Conservation (phyloP, 2,797 vertebrate genomes). For the Leptodactylus fallax region DNA sequence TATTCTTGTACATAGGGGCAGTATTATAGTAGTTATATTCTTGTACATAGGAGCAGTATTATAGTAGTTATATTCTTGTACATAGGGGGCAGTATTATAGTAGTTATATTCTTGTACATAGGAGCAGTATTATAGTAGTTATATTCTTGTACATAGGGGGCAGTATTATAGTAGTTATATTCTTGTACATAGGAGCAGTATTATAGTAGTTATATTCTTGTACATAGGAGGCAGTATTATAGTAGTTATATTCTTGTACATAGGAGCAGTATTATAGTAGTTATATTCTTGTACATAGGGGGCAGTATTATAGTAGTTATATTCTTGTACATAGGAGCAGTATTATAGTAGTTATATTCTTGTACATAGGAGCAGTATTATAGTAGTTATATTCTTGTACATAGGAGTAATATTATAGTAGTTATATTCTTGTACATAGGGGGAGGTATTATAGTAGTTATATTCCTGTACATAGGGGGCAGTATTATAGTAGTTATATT, state of each 20-base stretch:
- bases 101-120: constrained; percentile 9
- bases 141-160: background rate
- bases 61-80: constrained; percentile 16
- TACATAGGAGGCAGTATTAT: background rate
- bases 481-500: no score
- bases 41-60: background rate
- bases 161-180: background rate
- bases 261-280: background rate
- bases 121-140: background rate
- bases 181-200: background rate
- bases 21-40: constrained; percentile 12
- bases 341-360: constrained; percentile 9
- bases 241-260: background rate
- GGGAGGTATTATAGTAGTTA: background rate
- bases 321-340: background rate
- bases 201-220: background rate
- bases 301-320: constrained; percentile 1
- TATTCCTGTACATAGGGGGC: background rate
- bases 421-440: background rate
- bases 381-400: constrained; percentile 6
- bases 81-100: background rate
- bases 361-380: background rate
- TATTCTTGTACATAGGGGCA: background rate
- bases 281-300: background rate
- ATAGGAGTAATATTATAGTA: background rate